A percentile compares a stretch with the other conserved stretches of the same genome.
phyloP scores from a whole-genome alignment of 1,140 invertebrate species.

The Drosophila burlai region DNA sequence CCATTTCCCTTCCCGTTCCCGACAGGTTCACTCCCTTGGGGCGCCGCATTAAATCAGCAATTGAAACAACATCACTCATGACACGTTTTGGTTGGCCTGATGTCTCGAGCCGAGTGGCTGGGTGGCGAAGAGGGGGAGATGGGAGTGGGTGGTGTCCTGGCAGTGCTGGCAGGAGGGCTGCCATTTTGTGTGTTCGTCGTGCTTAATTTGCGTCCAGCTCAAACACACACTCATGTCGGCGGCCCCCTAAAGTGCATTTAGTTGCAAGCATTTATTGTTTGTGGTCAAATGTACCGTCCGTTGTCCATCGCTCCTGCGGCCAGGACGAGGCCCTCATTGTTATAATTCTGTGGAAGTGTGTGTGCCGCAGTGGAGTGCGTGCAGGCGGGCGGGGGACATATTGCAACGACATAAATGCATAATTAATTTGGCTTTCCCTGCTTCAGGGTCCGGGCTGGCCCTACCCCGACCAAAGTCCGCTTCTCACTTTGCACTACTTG shows the following conservation, averaged over 20 bases:
- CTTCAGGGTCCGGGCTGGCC: conserved; percentile 29
- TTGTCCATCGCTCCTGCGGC: conserved; percentile 62
- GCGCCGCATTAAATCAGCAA: conserved; percentile 81
- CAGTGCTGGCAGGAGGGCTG: conserved; percentile 27
- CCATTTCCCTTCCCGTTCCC: conserved; percentile 15
- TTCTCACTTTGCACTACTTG: conserved; percentile 50
- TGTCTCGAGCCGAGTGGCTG: conserved; percentile 36
- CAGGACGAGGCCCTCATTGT: conserved; percentile 57
- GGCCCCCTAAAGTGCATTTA: conserved; percentile 78
- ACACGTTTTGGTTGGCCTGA: conserved; percentile 72
- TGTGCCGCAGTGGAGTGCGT: conserved; percentile 2
- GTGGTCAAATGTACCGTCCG: conserved; percentile 71
- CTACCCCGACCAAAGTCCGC: conserved; percentile 46
- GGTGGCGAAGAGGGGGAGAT: neutral
- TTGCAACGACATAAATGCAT: conserved; percentile 82
- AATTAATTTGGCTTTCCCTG: conserved; percentile 79
- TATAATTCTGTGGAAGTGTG: conserved; percentile 42
- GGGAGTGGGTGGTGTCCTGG: conserved; percentile 11
- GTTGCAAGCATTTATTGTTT: conserved; percentile 83
- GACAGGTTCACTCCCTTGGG: conserved; percentile 45
- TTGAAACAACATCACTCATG: conserved; percentile 84
- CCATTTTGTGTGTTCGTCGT: conserved; percentile 75
- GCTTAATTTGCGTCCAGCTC: conserved; percentile 76
- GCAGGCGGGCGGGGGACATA: conserved; percentile 53
- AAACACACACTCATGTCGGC: conserved; percentile 24